Evolutionary conservation across 2,888 invertebrate genomes (phyloP), one percentile per base, ranked within the genome.

Genomic region (Apamea monoglypha): DNA sequence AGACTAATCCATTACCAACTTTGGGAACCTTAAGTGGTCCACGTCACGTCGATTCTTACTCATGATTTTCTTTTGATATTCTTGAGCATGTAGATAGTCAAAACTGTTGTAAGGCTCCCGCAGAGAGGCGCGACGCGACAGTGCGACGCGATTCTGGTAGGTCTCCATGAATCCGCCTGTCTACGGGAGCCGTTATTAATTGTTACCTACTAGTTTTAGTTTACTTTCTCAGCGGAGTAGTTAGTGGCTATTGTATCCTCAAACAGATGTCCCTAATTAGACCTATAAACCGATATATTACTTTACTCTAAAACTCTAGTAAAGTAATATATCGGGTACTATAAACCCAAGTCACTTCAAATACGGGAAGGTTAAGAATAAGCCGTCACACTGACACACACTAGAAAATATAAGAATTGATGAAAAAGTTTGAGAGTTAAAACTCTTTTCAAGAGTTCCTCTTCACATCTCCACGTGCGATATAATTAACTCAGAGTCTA

Each of bases 241-340:
- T 44, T 69, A 69, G 29, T 69, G 47, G 44, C 18, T 53, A 21
- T 53, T 64, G 40, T 61, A 25, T 50, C 40, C 12, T 50, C 12
- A 59, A 73, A 66, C 66, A 73, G n/a, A 74, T 82, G 40, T 40
- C 36, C 50, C 32, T 66, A 81, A 81, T 72, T 81, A 80, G 81
- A 61, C 78, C 29, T 16, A 25, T 50, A 53, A 63, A 44, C 61
- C 61, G n/a, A n/a, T n/a, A n/a, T n/a, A n/a, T n/a, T n/a, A n/a
- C n/a, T n/a, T n/a, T n/a, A n/a, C n/a, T n/a, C n/a, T n/a, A n/a
- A n/a, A n/a, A n/a, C n/a, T n/a, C n/a, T n/a, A n/a, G n/a, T n/a
- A n/a, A n/a, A n/a, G n/a, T n/a, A n/a, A n/a, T n/a, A n/a, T n/a
- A n/a, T n/a, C n/a, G n/a, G n/a, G n/a, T n/a, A n/a, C n/a, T n/a